Base-by-base conservation (phyloP, 2,113 vertebrate genomes). In the Talpa occidentalis region DNA sequence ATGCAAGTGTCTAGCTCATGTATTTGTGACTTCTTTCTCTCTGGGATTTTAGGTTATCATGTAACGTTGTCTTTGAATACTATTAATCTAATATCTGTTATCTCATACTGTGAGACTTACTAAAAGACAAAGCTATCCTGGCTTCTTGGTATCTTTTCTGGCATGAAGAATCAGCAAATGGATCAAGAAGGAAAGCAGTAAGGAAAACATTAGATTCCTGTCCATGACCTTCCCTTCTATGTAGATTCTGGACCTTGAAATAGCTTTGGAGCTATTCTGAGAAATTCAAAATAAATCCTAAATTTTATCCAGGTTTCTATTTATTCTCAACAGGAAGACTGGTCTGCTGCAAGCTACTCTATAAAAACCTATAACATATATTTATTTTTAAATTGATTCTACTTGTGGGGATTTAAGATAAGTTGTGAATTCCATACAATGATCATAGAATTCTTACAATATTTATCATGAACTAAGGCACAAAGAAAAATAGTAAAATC, bases 381-480 rank as follows among this genome's bases (percentile, higher is more conserved):
- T 70, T 80, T 32, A 1, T 80, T 37, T 83, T 67, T 67, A 26
- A 90, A 85, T 73, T 85, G 79, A 56, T 74, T 93, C 11, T n/a
- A n/a, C 12, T 79, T 56, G 22, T 62, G 21, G 32, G 5, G 80
- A 6, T 80, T 2, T 90, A 64, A n/a, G 12, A 30, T 49, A 62
- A 66, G 52, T 70, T 90, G 35, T 64, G 91, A 93, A 32, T 42
- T 49, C 9, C 49, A 81, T 32, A 87, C 26, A 82, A 62, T 93
- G 30, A 11, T 77, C 8, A 35, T 2, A 76, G 52, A 86, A 49
- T 40, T 76, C n/a, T 73, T 95, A 60, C 9, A 70, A 28, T 64
- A 62, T 66, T 81, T 74, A 37, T 74, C 10, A 62, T 62, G 30
- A 42, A 76, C 35, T 76, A 47, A 47, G 7, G 81, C n/a, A 47